Percentiles rank a stretch among this genome's conserved stretches.
These are phyloP conservation scores for Heptranchias perlo DNA, from an alignment of 2,113 vertebrate genomes.

Conservation along the genomic window DNA sequence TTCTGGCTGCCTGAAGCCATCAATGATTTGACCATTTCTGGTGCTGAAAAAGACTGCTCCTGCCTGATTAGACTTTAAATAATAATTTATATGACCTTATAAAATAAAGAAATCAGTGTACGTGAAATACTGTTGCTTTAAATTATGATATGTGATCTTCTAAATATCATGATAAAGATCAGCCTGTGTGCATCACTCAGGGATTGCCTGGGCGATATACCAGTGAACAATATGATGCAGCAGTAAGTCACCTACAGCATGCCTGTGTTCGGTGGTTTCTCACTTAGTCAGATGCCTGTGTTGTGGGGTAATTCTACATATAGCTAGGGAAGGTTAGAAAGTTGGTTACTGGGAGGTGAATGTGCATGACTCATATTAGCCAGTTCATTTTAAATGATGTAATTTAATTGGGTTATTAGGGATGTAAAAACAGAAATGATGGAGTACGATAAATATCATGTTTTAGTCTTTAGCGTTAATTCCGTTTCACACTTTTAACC, in stretches of 20 bases:
- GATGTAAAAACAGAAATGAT: neutral
- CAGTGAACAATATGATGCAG: neutral
- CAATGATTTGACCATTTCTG: neutral
- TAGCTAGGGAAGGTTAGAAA: neutral
- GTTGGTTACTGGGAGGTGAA: neutral
- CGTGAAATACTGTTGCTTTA: neutral
- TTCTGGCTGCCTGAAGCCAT: neutral
- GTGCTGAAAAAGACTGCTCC: neutral
- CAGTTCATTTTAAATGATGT: neutral
- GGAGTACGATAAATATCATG: neutral
- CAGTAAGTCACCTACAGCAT: constrained; percentile 13
- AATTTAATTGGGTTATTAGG: neutral
- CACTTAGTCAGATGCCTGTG: constrained; percentile 1
- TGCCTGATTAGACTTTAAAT: neutral
- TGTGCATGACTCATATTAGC: neutral
- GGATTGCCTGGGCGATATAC: neutral
- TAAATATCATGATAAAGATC: neutral
- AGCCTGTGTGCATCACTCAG: too few species aligned
- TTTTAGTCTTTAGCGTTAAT: neutral
- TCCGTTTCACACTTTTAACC: neutral
- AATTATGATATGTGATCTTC: neutral
- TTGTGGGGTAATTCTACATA: neutral
- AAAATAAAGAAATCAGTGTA: neutral
- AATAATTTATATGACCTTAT: neutral
- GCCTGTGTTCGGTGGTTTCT: constrained; percentile 23